Conservation (phyloP, 2,113 vertebrate species). For the Micronycteris hirsuta region DNA sequence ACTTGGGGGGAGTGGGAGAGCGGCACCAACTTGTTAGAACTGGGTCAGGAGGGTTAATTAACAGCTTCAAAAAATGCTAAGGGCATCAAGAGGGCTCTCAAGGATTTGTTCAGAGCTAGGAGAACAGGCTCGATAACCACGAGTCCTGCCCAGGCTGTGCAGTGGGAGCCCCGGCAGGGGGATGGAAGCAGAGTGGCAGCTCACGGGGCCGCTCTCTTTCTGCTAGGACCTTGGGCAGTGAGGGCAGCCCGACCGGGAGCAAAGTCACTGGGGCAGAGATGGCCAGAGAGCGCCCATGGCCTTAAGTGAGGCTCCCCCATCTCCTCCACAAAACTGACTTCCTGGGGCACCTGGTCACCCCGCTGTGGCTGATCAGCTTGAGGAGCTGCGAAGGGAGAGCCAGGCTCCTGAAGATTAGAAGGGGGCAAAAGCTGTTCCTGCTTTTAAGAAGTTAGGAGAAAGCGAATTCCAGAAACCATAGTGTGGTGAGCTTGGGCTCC, state of each 20-base stretch:
- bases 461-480: neutral
- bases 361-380: neutral
- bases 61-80: neutral
- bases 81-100: neutral
- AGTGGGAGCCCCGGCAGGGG: neutral
- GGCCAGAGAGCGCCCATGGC: neutral
- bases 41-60: neutral
- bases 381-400: neutral
- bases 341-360: neutral
- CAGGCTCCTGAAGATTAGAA: neutral
- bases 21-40: neutral
- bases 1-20: neutral
- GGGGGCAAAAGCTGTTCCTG: neutral
- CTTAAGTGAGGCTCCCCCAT: neutral
- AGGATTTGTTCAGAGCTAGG: neutral
- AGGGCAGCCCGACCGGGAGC: too few species aligned
- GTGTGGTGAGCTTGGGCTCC: neutral
- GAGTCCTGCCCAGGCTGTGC: neutral
- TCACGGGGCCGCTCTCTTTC: neutral
- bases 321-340: neutral
- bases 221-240: neutral
- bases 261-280: neutral
- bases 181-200: neutral
- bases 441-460: neutral
- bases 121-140: fast-evolving